Evolutionary conservation across 2,888 invertebrate genomes (phyloP), one percentile per base, ranked within the genome.

Genomic region (Pediacus dermestoides): DNA sequence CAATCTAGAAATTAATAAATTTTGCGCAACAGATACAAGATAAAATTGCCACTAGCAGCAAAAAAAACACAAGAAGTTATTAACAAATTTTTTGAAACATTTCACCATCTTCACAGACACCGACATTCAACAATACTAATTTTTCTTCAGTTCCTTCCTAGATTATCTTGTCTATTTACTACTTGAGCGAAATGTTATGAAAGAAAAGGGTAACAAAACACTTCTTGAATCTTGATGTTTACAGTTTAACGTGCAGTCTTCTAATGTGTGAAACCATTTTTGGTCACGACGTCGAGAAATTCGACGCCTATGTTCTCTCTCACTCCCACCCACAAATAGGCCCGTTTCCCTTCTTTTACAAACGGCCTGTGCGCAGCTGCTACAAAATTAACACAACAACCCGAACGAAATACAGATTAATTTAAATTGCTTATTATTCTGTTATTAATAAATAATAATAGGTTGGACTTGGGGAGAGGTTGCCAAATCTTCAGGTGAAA

Each of bases 211-310:
- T 39, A 46, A 43, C 34, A 50, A 34, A 42, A 44, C 44, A 44
- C 41, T 41, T 42, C 40, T 33, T n/a, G n/a, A n/a, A n/a, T n/a
- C n/a, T 28, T 43, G 44, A 52, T 57, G 60, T 54, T 57, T 52
- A 53, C 54, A 42, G 46, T 43, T 37, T 7, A 28, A 28, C 3
- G 43, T 49, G 46, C 46, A 42, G 44, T 43, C 42, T 39, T 42
- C 41, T 42, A 53, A 26, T 39, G 38, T 36, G 51, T 57, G 78
- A 74, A 74, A 74, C 81, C 81, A 79, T 80, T 79, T 81, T 80
- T 80, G 81, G 81, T 78, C 78, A 80, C 50, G 77, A 60, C 76
- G 75, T 74, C 74, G 73, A 74, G 79, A 80, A 80, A 80, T 78
- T 57, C 58, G 63, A 62, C 63, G 61, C 61, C 57, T 44, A 43